Evolutionary conservation across 2,113 vertebrate species (phyloP).

Genomic region (Synodontis membranacea): DNA sequence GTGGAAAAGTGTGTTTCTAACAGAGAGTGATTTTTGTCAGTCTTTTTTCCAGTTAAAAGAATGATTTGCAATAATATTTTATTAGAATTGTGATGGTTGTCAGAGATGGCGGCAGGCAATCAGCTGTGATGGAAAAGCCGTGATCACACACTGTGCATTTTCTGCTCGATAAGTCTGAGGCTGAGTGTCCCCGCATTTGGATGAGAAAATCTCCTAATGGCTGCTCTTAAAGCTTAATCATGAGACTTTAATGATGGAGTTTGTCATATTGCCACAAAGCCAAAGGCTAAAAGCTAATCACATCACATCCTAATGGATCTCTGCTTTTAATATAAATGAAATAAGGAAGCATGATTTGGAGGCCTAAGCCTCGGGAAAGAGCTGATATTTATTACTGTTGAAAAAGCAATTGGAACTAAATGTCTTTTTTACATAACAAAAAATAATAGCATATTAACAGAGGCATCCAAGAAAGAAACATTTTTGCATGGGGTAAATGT

Average conservation of each 20-base stretch:
- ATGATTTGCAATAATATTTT: not conserved
- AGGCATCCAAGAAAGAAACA: not conserved
- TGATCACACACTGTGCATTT: constrained; percentile 42
- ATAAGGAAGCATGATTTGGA: not conserved
- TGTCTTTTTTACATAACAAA: constrained; percentile 6
- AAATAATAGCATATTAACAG: not conserved
- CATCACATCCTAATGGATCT: constrained; percentile 29
- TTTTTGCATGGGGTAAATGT: not conserved
- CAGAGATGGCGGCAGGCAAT: constrained; percentile 36
- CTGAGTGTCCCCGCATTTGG: constrained; percentile 46
- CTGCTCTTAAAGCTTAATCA: constrained; percentile 50
- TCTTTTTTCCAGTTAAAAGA: not conserved
- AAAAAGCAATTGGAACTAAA: not conserved
- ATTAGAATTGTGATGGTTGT: not conserved
- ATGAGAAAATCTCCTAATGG: constrained; percentile 45
- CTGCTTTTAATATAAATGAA: constrained; percentile 39
- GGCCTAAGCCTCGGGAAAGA: constrained; percentile 24
- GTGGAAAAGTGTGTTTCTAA: not conserved
- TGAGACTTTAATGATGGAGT: constrained; percentile 46
- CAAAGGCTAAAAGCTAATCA: constrained; percentile 51
- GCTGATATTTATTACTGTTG: constrained; percentile 26
- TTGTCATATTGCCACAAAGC: constrained; percentile 38
- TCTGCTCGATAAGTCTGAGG: constrained; percentile 21
- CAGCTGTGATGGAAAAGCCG: constrained; percentile 47
- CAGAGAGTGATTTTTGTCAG: not conserved